phyloP scores from a whole-genome alignment of 2,888 invertebrate genomes.

The Cerceris rybyensis region DNA sequence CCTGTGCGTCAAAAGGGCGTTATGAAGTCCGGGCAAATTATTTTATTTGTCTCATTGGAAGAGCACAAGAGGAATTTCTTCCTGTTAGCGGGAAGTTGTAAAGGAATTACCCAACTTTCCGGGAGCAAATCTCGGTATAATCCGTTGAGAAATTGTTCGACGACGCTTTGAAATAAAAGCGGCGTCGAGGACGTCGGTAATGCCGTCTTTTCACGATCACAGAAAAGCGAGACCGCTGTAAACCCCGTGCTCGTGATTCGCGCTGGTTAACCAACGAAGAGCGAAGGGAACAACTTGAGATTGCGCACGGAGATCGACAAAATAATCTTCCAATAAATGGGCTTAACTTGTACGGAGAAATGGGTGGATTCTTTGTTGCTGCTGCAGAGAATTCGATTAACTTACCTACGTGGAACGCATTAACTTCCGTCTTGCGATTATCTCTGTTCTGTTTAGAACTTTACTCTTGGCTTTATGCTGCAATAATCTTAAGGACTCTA shows the following conservation, averaged over 20 bases:
- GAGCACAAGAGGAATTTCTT: constrained; percentile 25
- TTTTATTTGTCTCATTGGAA: constrained; percentile 44
- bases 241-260: constrained; percentile 27
- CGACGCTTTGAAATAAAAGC: constrained; percentile 51
- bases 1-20: constrained; percentile 22
- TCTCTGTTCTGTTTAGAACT: no score
- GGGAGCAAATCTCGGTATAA: constrained; percentile 51
- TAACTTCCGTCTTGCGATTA: not conserved
- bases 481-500: no score
- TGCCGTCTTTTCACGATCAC: constrained; percentile 33
- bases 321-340: constrained; percentile 49
- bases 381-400: constrained; percentile 3
- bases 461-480: no score
- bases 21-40: constrained; percentile 38
- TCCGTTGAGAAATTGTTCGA: constrained; percentile 60
- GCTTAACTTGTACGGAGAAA: constrained; percentile 35
- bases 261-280: constrained; percentile 6
- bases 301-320: constrained; percentile 25
- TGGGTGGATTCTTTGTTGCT: constrained; percentile 20
- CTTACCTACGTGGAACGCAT: not conserved
- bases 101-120: constrained; percentile 59
- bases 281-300: constrained; percentile 24
- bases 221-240: constrained; percentile 25
- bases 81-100: constrained; percentile 40
- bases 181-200: constrained; percentile 33